phyloP scores from a whole-genome alignment of 2,797 vertebrate genomes.

The Adelosebastes latens region DNA sequence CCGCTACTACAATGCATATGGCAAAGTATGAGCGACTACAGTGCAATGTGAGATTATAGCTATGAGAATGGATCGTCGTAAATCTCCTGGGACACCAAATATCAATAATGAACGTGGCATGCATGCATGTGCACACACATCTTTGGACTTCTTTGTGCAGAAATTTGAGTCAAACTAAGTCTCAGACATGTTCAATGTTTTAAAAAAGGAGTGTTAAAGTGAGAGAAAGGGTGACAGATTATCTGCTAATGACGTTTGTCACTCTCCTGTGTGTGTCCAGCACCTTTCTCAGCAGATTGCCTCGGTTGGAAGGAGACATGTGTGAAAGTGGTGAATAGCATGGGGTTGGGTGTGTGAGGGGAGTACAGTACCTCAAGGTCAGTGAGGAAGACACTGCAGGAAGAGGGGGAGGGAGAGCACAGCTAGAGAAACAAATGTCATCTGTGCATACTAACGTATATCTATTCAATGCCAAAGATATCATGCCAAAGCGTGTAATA shows the following conservation, averaged over 20 bases:
- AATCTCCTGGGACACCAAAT: neutral
- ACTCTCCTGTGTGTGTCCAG: neutral
- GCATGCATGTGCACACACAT: neutral
- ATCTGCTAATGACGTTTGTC: neutral
- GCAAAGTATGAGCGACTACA: neutral
- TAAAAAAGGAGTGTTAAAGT: neutral
- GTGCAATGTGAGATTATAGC: neutral
- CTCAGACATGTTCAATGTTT: neutral
- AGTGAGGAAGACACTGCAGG: conserved; percentile 1
- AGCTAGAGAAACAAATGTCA: neutral
- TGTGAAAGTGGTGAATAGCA: neutral
- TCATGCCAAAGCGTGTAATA: no score
- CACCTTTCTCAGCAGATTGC: conserved; percentile 5
- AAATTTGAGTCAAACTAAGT: neutral
- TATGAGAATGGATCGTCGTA: neutral
- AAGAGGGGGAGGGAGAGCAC: neutral
- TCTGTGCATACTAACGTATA: neutral
- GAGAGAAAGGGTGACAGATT: neutral
- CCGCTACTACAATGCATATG: neutral
- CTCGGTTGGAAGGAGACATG: neutral
- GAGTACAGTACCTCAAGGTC: conserved; percentile 30
- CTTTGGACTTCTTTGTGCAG: neutral
- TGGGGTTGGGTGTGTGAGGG: neutral
- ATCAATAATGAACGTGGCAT: neutral
- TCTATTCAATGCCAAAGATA: no score